Percentiles rank a stretch among this genome's conserved stretches.
Conservation (phyloP, 1,140 invertebrate genomes). For the Diorhabda sublineata region DNA sequence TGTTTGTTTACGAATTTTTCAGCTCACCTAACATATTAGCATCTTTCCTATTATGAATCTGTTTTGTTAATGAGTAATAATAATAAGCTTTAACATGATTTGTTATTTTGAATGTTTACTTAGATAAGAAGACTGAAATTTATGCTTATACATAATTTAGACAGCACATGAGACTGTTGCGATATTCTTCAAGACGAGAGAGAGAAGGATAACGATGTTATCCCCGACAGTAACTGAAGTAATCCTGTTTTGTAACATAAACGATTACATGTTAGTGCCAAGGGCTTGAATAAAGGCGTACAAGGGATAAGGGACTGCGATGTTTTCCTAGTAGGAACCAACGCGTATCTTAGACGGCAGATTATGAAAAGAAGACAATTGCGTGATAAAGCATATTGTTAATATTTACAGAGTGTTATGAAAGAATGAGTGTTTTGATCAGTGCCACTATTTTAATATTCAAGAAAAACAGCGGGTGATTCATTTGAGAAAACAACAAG, state of each 20-base stretch:
- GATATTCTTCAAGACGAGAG: background rate
- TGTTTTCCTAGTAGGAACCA: background rate
- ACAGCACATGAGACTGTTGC: background rate
- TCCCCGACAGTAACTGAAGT: conserved; percentile 17
- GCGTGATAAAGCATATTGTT: background rate
- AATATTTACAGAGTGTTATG: background rate
- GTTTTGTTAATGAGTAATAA: too few species aligned
- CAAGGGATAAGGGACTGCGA: background rate
- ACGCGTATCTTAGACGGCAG: background rate
- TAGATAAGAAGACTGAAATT: background rate
- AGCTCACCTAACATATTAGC: too few species aligned
- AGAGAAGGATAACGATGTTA: conserved; percentile 13
- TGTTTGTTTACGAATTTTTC: too few species aligned
- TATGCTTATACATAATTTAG: background rate
- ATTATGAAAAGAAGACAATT: background rate
- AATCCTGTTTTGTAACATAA: conserved; percentile 18
- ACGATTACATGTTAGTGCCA: conserved; percentile 16
- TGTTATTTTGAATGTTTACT: background rate
- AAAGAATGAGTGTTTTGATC: background rate
- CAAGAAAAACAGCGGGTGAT: too few species aligned
- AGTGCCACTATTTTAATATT: too few species aligned
- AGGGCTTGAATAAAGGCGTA: conserved; percentile 12
- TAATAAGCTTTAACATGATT: background rate
- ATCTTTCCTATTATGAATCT: too few species aligned
- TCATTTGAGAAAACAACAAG: too few species aligned